phyloP scores from a whole-genome alignment of 2,113 vertebrate genomes.

The Mirounga angustirostris region DNA sequence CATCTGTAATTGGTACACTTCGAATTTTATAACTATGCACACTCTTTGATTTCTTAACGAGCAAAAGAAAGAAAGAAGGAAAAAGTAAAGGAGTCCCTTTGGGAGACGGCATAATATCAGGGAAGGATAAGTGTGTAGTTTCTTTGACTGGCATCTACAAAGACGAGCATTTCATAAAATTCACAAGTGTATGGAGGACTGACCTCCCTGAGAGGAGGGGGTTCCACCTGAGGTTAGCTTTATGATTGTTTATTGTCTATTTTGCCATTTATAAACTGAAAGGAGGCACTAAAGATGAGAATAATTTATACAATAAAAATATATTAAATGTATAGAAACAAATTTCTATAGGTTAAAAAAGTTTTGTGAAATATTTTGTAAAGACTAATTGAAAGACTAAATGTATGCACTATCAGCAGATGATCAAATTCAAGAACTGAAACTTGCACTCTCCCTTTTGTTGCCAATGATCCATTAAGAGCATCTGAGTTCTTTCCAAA shows the following conservation, averaged over 20 bases:
- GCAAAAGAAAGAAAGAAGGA: conserved; percentile 82
- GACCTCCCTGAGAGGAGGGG: conserved; percentile 87
- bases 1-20: conserved; percentile 89
- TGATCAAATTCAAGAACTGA: conserved; percentile 86
- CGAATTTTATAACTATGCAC: conserved; percentile 91
- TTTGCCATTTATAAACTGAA: conserved; percentile 94
- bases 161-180: conserved; percentile 82
- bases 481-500: conserved; percentile 78
- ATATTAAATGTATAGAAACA: conserved; percentile 92
- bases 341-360: conserved; percentile 92
- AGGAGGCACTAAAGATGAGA: conserved; percentile 94
- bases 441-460: conserved; percentile 86
- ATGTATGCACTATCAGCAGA: conserved; percentile 86
- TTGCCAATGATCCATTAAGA: conserved; percentile 80
- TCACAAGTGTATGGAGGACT: conserved; percentile 83
- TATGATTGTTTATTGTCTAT: conserved; percentile 90
- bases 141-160: conserved; percentile 80
- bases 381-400: conserved; percentile 89
- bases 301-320: conserved; percentile 94
- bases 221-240: conserved; percentile 88
- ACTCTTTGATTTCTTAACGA: conserved; percentile 87
- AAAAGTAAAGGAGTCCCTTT: conserved; percentile 84
- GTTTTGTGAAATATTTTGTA: conserved; percentile 92
- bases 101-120: conserved; percentile 79
- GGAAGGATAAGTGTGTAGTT: conserved; percentile 81